Evolutionary conservation across 1,140 invertebrate species (phyloP), one percentile per base, ranked within the genome.

Genomic region (Drosophila micromelanica): DNA sequence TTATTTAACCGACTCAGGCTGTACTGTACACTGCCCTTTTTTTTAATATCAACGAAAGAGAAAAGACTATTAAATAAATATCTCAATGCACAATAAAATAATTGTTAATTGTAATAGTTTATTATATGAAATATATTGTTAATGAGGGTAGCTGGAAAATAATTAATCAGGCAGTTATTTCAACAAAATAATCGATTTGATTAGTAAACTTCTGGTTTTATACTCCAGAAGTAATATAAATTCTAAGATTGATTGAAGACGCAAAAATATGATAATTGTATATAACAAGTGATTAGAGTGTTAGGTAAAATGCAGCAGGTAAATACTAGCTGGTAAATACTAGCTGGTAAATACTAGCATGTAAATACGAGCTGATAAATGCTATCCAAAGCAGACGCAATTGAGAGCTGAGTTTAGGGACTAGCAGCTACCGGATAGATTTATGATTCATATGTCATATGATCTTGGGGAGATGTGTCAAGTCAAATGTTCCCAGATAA

Each of bases 401-500:
- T 49, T 49, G 23, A n/a, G 23, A 23, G 17, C 20, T 46, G 30
- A 54, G 15, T 27, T 27, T 9, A 7, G 37, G 7, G 3, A 11
- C 13, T 30, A 3, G 17, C 9, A 12, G 40, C n/a, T 43, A 3
- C 20, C 20, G 7, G n/a, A 43, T 5, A 12, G 38, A 56, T 56
- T 42, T 56, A 57, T 57, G 13, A 45, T 17, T n/a, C 11, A 11
- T 5, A n/a, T 30, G 8, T 64, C 27, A 54, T 42, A 52, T 56
- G 40, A 55, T 35, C 13, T 23, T 3, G 23, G 7, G 2, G 13
- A 40, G 32, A 65, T 15, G 42, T 37, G 51, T 12, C 20, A 5
- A 13, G 20, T 17, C n/a, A 23, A 17, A 12, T 13, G 11, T 54
- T 59, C 57, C 48, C 20, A 79, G 80, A 74, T 86, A 77, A 63